Evolutionary conservation across 2,888 invertebrate genomes (phyloP).

Genomic region (Euphydryas editha): DNA sequence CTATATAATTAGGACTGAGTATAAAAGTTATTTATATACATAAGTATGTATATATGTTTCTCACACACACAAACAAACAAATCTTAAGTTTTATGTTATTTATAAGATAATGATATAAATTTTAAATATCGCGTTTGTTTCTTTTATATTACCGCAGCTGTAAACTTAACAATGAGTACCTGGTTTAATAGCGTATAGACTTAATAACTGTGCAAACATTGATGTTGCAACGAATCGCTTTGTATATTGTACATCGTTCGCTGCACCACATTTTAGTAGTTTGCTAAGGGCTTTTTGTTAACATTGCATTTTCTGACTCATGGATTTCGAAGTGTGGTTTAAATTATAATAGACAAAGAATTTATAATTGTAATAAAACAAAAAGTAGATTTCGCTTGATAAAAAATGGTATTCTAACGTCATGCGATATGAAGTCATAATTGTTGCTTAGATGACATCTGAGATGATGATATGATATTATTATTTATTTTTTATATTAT

Average conservation of each 20-base stretch:
- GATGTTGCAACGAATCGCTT: constrained; percentile 45
- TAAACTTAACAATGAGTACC: constrained; percentile 7
- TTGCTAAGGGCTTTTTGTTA: constrained; percentile 65
- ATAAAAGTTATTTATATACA: too few species aligned
- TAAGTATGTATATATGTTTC: too few species aligned
- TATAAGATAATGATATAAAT: background rate
- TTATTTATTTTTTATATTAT: too few species aligned
- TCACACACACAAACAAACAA: too few species aligned
- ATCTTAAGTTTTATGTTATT: too few species aligned
- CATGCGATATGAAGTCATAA: too few species aligned
- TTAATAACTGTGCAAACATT: constrained; percentile 67
- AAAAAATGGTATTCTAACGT: too few species aligned
- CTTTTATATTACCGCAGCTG: background rate
- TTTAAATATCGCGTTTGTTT: background rate
- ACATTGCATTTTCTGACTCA: constrained; percentile 64
- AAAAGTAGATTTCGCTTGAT: too few species aligned
- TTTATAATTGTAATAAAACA: background rate
- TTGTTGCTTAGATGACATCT: too few species aligned
- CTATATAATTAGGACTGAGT: too few species aligned
- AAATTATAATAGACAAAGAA: constrained; percentile 17
- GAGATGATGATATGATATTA: too few species aligned
- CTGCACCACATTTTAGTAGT: constrained; percentile 55
- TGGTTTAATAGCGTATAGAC: constrained; percentile 43
- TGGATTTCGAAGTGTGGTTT: constrained; percentile 38
- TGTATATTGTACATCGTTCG: constrained; percentile 23